phyloP scores from a whole-genome alignment of 2,888 invertebrate genomes.

The Eristalinus aeneus region DNA sequence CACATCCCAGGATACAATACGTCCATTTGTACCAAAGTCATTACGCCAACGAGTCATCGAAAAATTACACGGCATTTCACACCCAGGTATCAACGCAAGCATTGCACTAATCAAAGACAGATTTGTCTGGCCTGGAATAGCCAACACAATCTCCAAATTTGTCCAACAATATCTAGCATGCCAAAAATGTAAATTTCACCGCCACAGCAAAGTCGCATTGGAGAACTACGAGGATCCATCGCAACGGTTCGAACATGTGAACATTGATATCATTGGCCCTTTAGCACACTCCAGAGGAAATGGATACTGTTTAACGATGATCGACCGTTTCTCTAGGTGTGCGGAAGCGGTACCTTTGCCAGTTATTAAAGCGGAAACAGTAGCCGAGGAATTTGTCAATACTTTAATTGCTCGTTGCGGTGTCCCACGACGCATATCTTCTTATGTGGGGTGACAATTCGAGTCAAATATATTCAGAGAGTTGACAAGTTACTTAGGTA shows the following conservation, averaged over 20 bases:
- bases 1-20: neutral
- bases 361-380: neutral
- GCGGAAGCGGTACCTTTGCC: too few species aligned
- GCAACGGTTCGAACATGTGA: constrained; percentile 7
- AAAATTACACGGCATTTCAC: neutral
- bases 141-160: neutral
- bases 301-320: neutral
- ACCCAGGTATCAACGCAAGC: neutral
- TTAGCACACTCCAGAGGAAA: neutral
- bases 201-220: too few species aligned
- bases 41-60: neutral
- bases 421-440: neutral
- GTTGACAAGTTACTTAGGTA: neutral
- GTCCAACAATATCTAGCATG: neutral
- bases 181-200: neutral
- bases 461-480: neutral
- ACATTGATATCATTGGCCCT: neutral
- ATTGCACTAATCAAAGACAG: neutral
- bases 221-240: neutral
- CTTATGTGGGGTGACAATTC: neutral
- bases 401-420: too few species aligned
- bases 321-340: neutral
- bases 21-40: neutral
- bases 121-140: neutral
- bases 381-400: neutral